Conservation (phyloP, 2,113 vertebrate genomes). For the Myotis brandtii region DNA sequence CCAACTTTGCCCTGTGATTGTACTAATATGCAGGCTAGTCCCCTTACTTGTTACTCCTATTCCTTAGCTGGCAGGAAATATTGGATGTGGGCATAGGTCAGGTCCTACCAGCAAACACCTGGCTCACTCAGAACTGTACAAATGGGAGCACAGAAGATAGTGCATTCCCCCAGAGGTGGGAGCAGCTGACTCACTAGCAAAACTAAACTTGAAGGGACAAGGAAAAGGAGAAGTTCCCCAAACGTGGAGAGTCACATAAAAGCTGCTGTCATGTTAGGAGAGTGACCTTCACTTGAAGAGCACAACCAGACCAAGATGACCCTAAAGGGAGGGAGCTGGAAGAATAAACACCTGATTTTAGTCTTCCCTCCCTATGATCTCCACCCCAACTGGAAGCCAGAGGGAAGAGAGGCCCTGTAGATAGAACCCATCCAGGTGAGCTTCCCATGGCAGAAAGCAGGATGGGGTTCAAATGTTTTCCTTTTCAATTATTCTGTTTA, state of each 20-base stretch:
- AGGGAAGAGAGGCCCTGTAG: too few relatives aligned
- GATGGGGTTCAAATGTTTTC: neutral
- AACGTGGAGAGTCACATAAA: neutral
- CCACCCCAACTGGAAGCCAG: neutral
- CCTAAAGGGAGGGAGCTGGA: neutral
- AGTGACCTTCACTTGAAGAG: neutral
- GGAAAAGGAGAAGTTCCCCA: neutral
- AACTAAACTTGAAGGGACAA: neutral
- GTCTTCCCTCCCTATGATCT: neutral
- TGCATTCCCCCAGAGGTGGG: neutral
- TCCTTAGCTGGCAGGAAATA: neutral
- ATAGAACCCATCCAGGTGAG: neutral
- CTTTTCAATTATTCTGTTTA: slow-evolving; percentile 13
- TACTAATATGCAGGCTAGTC: neutral
- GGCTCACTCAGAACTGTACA: neutral
- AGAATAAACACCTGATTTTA: neutral
- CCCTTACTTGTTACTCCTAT: neutral
- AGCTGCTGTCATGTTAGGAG: neutral
- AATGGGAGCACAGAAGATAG: neutral
- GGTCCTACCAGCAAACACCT: neutral
- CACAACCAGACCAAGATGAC: neutral
- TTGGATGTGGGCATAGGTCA: neutral
- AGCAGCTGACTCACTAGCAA: neutral
- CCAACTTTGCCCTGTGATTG: neutral
- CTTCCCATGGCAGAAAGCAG: neutral